phyloP scores from a whole-genome alignment of 2,113 vertebrate genomes.

The Brachionichthys hirsutus region DNA sequence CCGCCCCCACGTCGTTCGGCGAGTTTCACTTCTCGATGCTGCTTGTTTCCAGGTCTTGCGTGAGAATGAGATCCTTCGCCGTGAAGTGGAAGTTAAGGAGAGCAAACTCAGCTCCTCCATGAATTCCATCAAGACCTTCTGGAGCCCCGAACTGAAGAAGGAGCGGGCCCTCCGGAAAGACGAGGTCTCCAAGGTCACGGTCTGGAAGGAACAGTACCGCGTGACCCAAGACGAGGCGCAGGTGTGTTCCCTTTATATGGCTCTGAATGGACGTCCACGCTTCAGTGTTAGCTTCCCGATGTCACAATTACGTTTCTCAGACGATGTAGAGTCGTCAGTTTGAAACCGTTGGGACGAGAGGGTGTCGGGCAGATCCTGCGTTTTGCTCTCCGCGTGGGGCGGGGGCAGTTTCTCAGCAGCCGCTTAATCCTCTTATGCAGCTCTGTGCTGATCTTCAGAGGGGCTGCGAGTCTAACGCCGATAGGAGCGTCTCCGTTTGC shows the following conservation, averaged over 20 bases:
- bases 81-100: conserved; percentile 96
- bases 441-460: conserved; percentile 53
- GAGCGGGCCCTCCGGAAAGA: conserved; percentile 95
- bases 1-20: no score
- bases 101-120: conserved; percentile 98
- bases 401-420: conserved; percentile 37
- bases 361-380: not conserved
- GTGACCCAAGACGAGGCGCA: conserved; percentile 96
- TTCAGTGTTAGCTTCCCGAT: no score
- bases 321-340: no score
- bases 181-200: conserved; percentile 91
- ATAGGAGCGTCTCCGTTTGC: conserved; percentile 30
- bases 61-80: conserved; percentile 90
- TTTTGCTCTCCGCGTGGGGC: conserved; percentile 32
- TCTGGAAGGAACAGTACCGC: conserved; percentile 97
- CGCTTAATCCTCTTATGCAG: conserved; percentile 58
- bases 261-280: not conserved
- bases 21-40: not conserved
- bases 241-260: conserved; percentile 70
- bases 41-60: conserved; percentile 72
- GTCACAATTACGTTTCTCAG: no score
- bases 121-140: conserved; percentile 99
- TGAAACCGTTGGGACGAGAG: no score
- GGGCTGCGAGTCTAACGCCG: conserved; percentile 39
- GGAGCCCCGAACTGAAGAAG: conserved; percentile 98